Evolutionary conservation across 2,888 invertebrate genomes (phyloP), one percentile per base, ranked within the genome.

Genomic region (Rambutsinella grinnellia): DNA sequence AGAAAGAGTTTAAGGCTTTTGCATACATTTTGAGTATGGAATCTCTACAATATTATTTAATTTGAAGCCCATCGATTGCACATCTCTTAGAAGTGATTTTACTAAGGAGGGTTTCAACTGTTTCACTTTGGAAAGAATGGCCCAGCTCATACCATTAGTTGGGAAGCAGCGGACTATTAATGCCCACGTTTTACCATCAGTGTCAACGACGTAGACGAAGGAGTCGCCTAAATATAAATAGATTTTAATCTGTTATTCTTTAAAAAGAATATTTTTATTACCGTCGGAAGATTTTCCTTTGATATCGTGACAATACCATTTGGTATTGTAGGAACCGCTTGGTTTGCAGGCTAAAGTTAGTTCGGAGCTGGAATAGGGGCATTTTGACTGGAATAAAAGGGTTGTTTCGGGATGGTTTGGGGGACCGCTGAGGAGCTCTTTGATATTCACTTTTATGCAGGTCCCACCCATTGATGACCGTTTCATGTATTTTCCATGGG

Each of bases 41-140:
- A 80, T 65, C 44, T 80, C 79, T 2, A 80, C 68, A 8, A 80
- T 60, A 51, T 80, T 72, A 27, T 54, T 69, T 6, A 80, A 49
- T 10, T 75, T 71, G 27, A 80, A 80, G 10, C 79, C 79, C 46
- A 80, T 56, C 3, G 3, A 6, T 44, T 80, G 71, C 23, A 80
- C 75, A 60, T 80, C 54, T 15, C 44, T 8, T 5, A 80, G 27
- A 27, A 79, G 68, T 2, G 71, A 54, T 53, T 79, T 79, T 3
- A 80, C 79, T 3, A 80, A 19, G 8, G 26, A 51, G 8, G 15
- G 19, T 13, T 78, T 68, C 19, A 80, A 54, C 21, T 26, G 26
- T 57, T 80, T 80, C 15, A 62, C 71, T 51, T 80, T 80, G 0
- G 80, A 80, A 13, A 80, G 69, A 24, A 80, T 80, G 3, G 78